These are phyloP conservation scores for Arenicola marina DNA, from an alignment of 2,888 invertebrate genomes.

Conservation along the genomic window DNA sequence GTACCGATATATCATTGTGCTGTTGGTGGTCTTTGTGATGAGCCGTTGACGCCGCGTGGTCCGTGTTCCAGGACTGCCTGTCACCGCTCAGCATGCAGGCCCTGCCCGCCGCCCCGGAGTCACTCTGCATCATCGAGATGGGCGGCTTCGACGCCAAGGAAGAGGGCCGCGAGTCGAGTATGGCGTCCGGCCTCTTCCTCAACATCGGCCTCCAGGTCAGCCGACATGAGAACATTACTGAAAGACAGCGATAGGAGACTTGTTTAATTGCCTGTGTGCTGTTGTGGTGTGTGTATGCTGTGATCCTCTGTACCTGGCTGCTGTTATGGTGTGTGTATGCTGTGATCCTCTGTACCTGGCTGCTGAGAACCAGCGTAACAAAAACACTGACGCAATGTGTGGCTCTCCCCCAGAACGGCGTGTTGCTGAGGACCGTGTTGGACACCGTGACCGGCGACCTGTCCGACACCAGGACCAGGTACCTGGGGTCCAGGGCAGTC, in stretches of 20 bases:
- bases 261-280: too few species aligned
- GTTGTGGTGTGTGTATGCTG: too few species aligned
- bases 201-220: constrained; percentile 85
- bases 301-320: too few species aligned
- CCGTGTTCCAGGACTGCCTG: constrained; percentile 83
- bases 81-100: constrained; percentile 96
- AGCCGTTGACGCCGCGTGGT: too few species aligned
- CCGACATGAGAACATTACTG: too few species aligned
- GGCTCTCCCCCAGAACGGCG: constrained; percentile 78
- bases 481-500: constrained; percentile 92
- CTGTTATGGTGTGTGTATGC: too few species aligned
- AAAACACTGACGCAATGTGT: too few species aligned
- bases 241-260: too few species aligned
- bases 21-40: too few species aligned
- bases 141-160: constrained; percentile 69
- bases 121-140: constrained; percentile 90
- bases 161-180: constrained; percentile 61
- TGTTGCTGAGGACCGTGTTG: constrained; percentile 86
- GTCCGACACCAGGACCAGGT: constrained; percentile 95
- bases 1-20: too few species aligned
- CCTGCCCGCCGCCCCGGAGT: constrained; percentile 93
- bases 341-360: too few species aligned
- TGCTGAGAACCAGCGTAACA: too few species aligned
- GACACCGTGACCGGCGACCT: constrained; percentile 96
- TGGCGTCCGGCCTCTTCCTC: constrained; percentile 79